Evolutionary conservation across 2,113 vertebrate genomes (phyloP).

Genomic region (Chamaea fasciata): DNA sequence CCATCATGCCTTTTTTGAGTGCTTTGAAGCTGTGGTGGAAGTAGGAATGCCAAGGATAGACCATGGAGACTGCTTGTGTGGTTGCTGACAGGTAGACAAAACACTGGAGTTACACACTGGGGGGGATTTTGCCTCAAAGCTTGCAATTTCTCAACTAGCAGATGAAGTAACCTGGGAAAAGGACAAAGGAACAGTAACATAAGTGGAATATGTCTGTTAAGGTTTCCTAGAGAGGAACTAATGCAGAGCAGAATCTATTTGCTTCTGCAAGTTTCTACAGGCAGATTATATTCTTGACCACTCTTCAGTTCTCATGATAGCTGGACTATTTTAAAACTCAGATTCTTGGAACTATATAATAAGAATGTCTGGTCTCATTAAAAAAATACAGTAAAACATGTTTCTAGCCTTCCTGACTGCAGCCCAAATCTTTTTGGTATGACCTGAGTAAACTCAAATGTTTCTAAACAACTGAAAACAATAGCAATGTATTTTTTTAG

Average conservation of each 20-base stretch:
- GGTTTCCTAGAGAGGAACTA: neutral
- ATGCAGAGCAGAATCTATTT: neutral
- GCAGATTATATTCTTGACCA: slow-evolving; percentile 10
- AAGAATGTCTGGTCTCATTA: neutral
- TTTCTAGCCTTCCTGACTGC: neutral
- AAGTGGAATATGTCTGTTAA: neutral
- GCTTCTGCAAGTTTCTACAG: neutral
- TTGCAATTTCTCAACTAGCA: neutral
- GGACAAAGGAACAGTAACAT: neutral
- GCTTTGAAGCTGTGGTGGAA: neutral
- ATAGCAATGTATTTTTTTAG: neutral
- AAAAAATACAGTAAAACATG: neutral
- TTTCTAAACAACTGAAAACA: neutral
- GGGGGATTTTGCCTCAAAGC: neutral
- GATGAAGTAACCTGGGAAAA: neutral
- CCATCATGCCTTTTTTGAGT: neutral
- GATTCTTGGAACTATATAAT: neutral
- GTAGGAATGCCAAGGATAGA: neutral
- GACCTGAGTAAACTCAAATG: neutral
- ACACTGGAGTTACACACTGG: neutral
- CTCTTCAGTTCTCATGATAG: neutral
- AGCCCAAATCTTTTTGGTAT: neutral
- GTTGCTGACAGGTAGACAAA: neutral
- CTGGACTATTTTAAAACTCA: neutral
- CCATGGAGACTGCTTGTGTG: neutral